Conservation (phyloP, 1,140 invertebrate genomes). For the Acromyrmex charruanus region DNA sequence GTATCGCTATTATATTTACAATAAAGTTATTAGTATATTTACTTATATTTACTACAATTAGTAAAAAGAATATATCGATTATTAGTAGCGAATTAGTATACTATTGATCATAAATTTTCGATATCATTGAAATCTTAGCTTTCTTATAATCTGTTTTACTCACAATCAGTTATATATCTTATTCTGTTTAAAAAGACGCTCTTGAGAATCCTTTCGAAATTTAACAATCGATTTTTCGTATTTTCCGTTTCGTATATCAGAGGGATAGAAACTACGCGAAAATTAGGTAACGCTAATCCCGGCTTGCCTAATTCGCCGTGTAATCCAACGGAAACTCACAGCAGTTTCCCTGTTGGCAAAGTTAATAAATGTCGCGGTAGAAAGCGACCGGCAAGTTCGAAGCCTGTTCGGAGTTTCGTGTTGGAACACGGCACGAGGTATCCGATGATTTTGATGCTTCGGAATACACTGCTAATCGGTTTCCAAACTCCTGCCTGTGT, state of each 20-base stretch:
- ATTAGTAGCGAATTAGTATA: no score
- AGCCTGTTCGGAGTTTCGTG: conserved; percentile 70
- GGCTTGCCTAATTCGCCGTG: conserved; percentile 82
- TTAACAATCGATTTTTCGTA: neutral
- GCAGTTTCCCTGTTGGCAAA: conserved; percentile 55
- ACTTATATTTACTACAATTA: no score
- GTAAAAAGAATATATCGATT: no score
- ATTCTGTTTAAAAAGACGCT: neutral
- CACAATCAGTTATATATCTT: neutral
- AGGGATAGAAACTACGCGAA: conserved; percentile 32
- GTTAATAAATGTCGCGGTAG: conserved; percentile 75
- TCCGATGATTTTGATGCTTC: conserved; percentile 75
- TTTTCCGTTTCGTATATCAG: conserved; percentile 28
- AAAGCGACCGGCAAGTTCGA: conserved; percentile 65
- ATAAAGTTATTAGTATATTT: no score
- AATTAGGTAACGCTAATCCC: conserved; percentile 64
- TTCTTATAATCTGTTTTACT: neutral
- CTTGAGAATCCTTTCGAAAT: neutral
- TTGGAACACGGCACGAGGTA: conserved; percentile 62
- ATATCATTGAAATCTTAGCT: no score
- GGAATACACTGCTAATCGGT: conserved; percentile 77
- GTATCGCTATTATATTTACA: no score
- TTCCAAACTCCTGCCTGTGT: conserved; percentile 73
- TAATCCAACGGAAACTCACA: conserved; percentile 68
- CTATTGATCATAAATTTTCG: no score